phyloP scores from a whole-genome alignment of 2,888 invertebrate species.

The Ctenicera cuprea region DNA sequence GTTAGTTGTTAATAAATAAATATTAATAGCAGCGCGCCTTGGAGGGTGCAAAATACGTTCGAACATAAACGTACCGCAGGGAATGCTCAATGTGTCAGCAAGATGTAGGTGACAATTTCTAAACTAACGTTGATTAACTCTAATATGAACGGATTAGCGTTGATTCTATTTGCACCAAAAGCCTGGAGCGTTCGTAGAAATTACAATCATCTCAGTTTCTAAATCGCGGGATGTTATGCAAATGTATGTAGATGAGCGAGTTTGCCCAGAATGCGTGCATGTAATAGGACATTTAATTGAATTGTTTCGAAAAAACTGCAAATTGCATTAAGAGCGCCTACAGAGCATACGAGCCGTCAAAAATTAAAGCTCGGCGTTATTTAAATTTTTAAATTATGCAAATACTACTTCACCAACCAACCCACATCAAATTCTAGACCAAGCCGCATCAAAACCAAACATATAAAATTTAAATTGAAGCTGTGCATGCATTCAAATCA shows the following conservation, averaged over 20 bases:
- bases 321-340: slow-evolving; percentile 26
- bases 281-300: slow-evolving; percentile 43
- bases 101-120: slow-evolving; percentile 45
- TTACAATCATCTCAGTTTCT: slow-evolving; percentile 49
- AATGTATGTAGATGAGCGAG: slow-evolving; percentile 46
- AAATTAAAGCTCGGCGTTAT: slow-evolving; percentile 10
- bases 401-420: background rate
- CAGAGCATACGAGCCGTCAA: slow-evolving; percentile 11
- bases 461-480: no score
- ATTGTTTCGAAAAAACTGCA: slow-evolving; percentile 33
- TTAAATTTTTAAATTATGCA: slow-evolving; percentile 8
- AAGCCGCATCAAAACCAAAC: no score
- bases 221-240: slow-evolving; percentile 48
- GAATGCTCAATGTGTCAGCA: slow-evolving; percentile 11
- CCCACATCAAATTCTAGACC: no score
- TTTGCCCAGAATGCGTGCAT: slow-evolving; percentile 36
- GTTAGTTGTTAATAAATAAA: slow-evolving; percentile 8
- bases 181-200: slow-evolving; percentile 40
- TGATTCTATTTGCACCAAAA: slow-evolving; percentile 45
- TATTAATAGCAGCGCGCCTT: background rate
- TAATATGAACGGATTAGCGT: slow-evolving; percentile 49
- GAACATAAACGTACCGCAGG: slow-evolving; percentile 18
- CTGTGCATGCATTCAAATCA: no score
- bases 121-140: slow-evolving; percentile 46
- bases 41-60: slow-evolving; percentile 7